phyloP scores from a whole-genome alignment of 1,140 invertebrate genomes.

The Drosophila nasuta region DNA sequence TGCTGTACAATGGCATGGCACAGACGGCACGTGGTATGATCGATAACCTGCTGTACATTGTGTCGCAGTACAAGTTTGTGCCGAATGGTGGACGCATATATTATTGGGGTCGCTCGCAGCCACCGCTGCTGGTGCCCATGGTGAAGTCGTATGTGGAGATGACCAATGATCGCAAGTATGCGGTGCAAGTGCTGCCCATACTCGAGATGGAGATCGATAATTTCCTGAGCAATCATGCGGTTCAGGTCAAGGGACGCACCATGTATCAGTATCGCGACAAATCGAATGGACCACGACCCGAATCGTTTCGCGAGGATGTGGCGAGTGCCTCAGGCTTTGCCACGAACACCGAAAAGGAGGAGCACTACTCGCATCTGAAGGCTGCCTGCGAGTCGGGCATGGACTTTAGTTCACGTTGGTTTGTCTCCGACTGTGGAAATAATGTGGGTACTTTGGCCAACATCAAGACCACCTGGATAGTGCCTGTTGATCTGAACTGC shows the following conservation, averaged over 20 bases:
- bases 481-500: slow-evolving; percentile 96
- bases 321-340: slow-evolving; percentile 86
- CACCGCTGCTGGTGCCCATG: slow-evolving; percentile 94
- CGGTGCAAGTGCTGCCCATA: slow-evolving; percentile 88
- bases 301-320: slow-evolving; percentile 93
- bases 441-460: slow-evolving; percentile 91
- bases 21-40: slow-evolving; percentile 93
- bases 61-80: slow-evolving; percentile 92
- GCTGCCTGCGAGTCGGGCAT: slow-evolving; percentile 96
- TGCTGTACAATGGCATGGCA: slow-evolving; percentile 93
- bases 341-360: slow-evolving; percentile 88
- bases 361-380: slow-evolving; percentile 92
- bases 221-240: slow-evolving; percentile 90
- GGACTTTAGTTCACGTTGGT: slow-evolving; percentile 98
- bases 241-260: slow-evolving; percentile 88
- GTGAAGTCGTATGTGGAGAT: slow-evolving; percentile 91
- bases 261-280: slow-evolving; percentile 90
- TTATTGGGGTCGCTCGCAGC: slow-evolving; percentile 92
- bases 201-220: slow-evolving; percentile 93
- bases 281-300: slow-evolving; percentile 93
- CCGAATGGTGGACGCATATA: slow-evolving; percentile 96
- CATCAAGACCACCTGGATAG: slow-evolving; percentile 90
- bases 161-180: slow-evolving; percentile 90
- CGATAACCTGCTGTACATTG: slow-evolving; percentile 91
- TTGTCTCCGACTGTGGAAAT: slow-evolving; percentile 87